phyloP scores from a whole-genome alignment of 2,888 invertebrate genomes.

The Mythimna loreyi region DNA sequence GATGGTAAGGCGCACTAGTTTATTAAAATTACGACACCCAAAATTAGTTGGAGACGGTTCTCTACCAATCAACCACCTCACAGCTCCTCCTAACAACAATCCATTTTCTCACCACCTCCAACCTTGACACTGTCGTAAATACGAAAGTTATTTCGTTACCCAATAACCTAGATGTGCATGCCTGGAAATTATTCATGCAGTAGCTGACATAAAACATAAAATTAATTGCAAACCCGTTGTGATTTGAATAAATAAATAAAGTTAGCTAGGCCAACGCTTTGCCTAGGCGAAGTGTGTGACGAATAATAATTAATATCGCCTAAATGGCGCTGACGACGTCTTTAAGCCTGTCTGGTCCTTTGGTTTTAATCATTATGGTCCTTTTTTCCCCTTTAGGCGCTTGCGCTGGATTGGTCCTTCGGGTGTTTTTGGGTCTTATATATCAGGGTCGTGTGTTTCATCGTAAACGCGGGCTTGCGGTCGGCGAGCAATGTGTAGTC shows the following conservation, averaged over 20 bases:
- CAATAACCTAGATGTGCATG: conserved; percentile 57
- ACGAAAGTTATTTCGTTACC: conserved; percentile 29
- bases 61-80: neutral
- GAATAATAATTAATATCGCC: conserved; percentile 39
- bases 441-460: too few relatives aligned
- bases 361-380: too few relatives aligned
- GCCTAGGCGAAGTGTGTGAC: conserved; percentile 30
- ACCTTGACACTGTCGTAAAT: conserved; percentile 47
- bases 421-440: too few relatives aligned
- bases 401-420: too few relatives aligned
- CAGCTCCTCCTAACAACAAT: neutral
- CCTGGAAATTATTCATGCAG: conserved; percentile 48
- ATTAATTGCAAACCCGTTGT: conserved; percentile 49
- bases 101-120: conserved; percentile 30
- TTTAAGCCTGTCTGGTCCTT: too few relatives aligned
- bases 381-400: too few relatives aligned
- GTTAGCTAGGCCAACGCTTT: conserved; percentile 17
- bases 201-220: conserved; percentile 43
- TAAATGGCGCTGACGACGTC: conserved; percentile 1
- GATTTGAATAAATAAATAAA: conserved; percentile 55
- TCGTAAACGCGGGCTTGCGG: too few relatives aligned
- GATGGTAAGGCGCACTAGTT: too few relatives aligned
- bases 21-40: too few relatives aligned
- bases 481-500: too few relatives aligned
- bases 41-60: too few relatives aligned